Conservation (phyloP, 1,140 invertebrate species). For the Caenorhabditis tropicalis region DNA sequence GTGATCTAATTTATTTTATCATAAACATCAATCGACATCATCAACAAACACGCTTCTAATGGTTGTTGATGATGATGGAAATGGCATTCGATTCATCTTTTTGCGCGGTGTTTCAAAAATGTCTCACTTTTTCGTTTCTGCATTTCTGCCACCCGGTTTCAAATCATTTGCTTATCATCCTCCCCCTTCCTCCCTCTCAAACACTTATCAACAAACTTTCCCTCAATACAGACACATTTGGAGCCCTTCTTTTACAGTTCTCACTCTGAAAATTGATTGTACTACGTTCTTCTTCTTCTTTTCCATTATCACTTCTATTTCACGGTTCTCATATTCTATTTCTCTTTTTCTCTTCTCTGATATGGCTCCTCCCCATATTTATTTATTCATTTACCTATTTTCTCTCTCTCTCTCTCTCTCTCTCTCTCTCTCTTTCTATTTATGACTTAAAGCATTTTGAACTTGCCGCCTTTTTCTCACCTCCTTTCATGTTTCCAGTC, state of each 20-base stretch:
- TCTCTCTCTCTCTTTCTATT: conserved; percentile 23
- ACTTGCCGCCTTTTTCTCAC: conserved; percentile 33
- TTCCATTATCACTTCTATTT: background rate
- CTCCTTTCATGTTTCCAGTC: background rate
- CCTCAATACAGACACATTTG: background rate
- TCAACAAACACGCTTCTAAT: conserved; percentile 28
- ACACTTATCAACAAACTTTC: conserved; percentile 30
- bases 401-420: background rate
- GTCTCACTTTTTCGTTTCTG: background rate
- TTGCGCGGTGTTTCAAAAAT: conserved; percentile 22
- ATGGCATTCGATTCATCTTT: background rate
- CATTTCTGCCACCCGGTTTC: conserved; percentile 23
- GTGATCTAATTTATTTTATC: conserved; percentile 33
- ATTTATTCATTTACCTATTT: conserved; percentile 21
- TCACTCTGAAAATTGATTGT: background rate
- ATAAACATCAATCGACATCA: conserved; percentile 7
- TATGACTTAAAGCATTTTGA: conserved; percentile 39
- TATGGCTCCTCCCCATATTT: conserved; percentile 16
- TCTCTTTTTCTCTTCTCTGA: background rate
- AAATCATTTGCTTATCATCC: conserved; percentile 31
- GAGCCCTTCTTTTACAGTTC: background rate
- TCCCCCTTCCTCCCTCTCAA: no score
- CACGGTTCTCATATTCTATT: background rate
- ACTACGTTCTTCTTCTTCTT: background rate
- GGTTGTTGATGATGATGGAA: conserved; percentile 21